Evolutionary conservation across 2,113 vertebrate genomes (phyloP).

Genomic region (Pristiophorus japonicus): DNA sequence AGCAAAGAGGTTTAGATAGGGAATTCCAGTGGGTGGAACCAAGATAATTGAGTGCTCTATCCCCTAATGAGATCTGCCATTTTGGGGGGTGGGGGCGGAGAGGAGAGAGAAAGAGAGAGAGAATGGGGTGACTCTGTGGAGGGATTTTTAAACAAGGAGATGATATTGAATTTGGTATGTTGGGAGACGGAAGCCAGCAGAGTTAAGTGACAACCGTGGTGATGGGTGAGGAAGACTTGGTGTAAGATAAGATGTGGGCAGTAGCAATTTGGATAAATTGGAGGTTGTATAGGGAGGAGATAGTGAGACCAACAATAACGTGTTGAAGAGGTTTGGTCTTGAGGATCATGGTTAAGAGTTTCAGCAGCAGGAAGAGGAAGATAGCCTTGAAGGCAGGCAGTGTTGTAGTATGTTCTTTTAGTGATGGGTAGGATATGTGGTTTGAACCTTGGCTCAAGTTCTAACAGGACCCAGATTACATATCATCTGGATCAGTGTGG

Average conservation of each 20-base stretch:
- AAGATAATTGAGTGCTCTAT: neutral
- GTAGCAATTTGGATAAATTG: neutral
- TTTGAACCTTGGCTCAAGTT: neutral
- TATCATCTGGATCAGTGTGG: neutral
- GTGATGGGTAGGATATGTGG: neutral
- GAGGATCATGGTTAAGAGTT: neutral
- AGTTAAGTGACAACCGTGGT: neutral
- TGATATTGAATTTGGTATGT: neutral
- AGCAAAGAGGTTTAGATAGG: too few species aligned
- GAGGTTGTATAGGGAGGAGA: neutral
- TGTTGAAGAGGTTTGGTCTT: neutral
- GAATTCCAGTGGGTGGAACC: neutral
- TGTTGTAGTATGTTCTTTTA: neutral
- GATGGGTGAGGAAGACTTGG: neutral
- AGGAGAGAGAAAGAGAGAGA: too few species aligned
- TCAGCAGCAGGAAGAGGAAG: neutral
- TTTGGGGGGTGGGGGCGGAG: too few species aligned
- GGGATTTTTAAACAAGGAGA: neutral
- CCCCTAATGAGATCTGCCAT: neutral
- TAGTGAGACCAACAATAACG: neutral
- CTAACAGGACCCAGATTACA: neutral
- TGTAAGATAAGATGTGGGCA: neutral
- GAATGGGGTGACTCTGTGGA: neutral
- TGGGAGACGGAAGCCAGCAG: neutral
- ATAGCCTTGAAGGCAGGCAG: neutral